Evolutionary conservation across 2,113 vertebrate species (phyloP), one percentile per base, ranked within the genome.

Genomic region (Lepus europaeus): DNA sequence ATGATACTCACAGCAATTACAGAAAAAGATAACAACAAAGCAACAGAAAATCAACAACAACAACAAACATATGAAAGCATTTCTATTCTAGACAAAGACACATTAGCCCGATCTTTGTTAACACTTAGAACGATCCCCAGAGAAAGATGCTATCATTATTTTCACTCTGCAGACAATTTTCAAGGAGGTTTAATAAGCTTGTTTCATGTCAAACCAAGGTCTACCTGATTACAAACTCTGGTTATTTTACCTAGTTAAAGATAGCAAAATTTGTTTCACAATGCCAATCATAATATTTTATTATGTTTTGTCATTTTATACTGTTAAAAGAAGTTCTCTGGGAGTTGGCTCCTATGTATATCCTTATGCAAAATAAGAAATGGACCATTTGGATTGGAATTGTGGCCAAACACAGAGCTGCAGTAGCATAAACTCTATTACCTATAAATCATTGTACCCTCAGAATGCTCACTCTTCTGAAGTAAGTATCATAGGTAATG

Each of bases 261-360:
- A 84, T 68, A 66, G 70, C 83, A 87, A 70, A 91, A 87, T 22
- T 61, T 56, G 81, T 70, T 63, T 86, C 23, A 45, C 19, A n/a
- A 29, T 92, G 49, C 3, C n/a, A 69, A 73, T 2, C 39, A 2
- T 29, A 39, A 1, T 69, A 22, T 87, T 76, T 76, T 66, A 4
- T 69, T 79, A 61, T 3, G 11, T 22, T 68, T 27, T 33, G 1
- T 80, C 36, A 85, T 69, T 83, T 73, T 74, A 72, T 59, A n/a
- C 5, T 63, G 8, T n/a, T 72, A 64, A 11, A 89, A 13, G 13
- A 5, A 49, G 51, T 1, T 83, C 66, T 68, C 36, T 63, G 53
- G 74, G 25, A 93, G 20, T 51, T 61, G 20, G 7, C 49, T n/a
- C 56, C 63, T 80, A 29, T 64, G 12, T 59, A 23, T 39, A 29